These are phyloP conservation scores for Psophia crepitans DNA, from an alignment of 2,113 vertebrate genomes.

Conservation along the genomic window DNA sequence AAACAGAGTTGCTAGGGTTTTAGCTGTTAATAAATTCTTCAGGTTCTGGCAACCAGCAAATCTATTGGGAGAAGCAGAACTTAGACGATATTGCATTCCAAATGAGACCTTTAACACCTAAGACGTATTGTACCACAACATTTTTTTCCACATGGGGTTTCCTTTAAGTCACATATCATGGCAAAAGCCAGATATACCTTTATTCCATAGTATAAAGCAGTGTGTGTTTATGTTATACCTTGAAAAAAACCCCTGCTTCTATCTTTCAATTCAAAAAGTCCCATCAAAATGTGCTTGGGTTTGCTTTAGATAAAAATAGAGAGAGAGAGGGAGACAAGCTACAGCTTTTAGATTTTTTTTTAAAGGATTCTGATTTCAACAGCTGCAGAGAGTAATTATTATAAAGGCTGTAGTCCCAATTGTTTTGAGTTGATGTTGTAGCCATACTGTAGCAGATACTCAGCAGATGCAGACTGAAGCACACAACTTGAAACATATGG, in stretches of 20 bases:
- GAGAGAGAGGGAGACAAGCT: background rate
- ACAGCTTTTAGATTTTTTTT: conserved; percentile 11
- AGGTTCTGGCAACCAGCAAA: background rate
- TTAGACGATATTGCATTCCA: background rate
- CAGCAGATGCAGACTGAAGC: conserved; percentile 63
- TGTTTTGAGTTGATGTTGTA: conserved; percentile 58
- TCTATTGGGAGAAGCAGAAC: background rate
- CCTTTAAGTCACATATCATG: background rate
- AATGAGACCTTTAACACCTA: background rate
- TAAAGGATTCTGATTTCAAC: conserved; percentile 46
- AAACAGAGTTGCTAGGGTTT: background rate
- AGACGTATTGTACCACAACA: background rate
- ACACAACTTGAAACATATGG: conserved; percentile 68
- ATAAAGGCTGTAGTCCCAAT: conserved; percentile 53
- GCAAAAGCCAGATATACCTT: background rate
- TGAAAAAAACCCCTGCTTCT: conserved; percentile 1
- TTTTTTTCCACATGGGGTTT: background rate
- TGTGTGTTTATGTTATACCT: background rate
- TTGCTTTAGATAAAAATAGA: conserved; percentile 19
- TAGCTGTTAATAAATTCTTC: conserved; percentile 17
- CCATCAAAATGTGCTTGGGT: background rate
- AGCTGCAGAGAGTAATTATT: conserved; percentile 63
- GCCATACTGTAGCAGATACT: conserved; percentile 27
- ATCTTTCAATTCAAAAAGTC: background rate
- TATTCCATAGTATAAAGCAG: background rate